phyloP scores from a whole-genome alignment of 2,888 invertebrate genomes.

The Sphecodes monilicornis region DNA sequence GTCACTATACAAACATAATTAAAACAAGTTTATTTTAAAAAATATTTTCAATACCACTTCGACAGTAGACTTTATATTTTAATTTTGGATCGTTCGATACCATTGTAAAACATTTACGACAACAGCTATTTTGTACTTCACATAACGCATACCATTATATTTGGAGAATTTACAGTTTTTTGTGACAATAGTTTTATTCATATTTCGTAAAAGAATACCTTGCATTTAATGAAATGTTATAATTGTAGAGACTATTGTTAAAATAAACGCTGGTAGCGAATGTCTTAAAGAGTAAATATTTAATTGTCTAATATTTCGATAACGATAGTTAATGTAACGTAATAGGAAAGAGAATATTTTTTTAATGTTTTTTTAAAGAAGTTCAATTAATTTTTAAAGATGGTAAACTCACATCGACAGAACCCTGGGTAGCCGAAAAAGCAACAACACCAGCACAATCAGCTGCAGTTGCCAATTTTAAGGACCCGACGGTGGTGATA shows the following conservation, averaged over 20 bases:
- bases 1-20: background rate
- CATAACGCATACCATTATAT: too few species aligned
- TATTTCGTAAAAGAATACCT: background rate
- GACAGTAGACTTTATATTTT: background rate
- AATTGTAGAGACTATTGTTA: background rate
- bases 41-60: background rate
- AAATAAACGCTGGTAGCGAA: background rate
- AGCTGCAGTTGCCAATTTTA: slow-evolving; percentile 83
- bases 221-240: background rate
- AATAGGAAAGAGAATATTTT: background rate
- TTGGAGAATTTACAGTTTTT: background rate
- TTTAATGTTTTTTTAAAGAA: background rate
- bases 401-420: slow-evolving; percentile 70
- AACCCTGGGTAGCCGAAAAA: slow-evolving; percentile 81
- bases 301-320: background rate
- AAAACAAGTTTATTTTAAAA: background rate
- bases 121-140: too few species aligned
- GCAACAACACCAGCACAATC: slow-evolving; percentile 84
- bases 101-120: too few species aligned
- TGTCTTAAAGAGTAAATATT: background rate
- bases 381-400: background rate
- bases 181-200: background rate
- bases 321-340: background rate
- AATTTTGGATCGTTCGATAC: too few species aligned
- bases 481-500: slow-evolving; percentile 82